phyloP scores from a whole-genome alignment of 92 coral and sea anemone species.

The Isaurus tuberculatus region DNA sequence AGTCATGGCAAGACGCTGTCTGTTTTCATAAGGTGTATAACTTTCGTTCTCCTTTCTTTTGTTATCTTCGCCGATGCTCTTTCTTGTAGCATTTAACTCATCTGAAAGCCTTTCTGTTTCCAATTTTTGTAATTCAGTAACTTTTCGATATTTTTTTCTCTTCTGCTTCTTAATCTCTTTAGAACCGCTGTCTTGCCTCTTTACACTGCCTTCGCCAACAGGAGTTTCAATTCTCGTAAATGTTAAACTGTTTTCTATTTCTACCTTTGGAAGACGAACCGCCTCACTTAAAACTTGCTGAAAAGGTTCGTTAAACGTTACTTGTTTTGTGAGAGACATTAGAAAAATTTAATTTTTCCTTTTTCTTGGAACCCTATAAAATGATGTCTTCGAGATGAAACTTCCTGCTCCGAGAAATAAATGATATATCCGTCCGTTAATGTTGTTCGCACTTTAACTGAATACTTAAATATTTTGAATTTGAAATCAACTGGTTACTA shows the following conservation, averaged over 20 bases:
- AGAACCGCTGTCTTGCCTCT: constrained; percentile 16
- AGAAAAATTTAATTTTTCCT: background rate
- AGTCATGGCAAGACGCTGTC: constrained; percentile 84
- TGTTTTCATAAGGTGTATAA: constrained; percentile 73
- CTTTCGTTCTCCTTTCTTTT: constrained; percentile 61
- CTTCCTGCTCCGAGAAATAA: background rate
- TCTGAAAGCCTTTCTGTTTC: constrained; percentile 67
- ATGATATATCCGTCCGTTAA: background rate
- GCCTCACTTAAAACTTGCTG: background rate
- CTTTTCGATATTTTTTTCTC: constrained; percentile 53
- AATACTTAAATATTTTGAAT: constrained; percentile 5
- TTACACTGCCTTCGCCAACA: background rate
- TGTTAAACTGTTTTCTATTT: background rate
- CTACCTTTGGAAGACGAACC: constrained; percentile 32
- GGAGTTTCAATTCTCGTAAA: constrained; percentile 39
- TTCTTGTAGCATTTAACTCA: constrained; percentile 69
- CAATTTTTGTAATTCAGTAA: constrained; percentile 64
- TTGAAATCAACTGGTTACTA: constrained; percentile 37
- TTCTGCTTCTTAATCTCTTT: background rate
- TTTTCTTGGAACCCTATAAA: background rate
- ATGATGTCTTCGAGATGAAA: background rate
- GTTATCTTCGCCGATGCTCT: constrained; percentile 71
- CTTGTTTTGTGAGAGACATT: constrained; percentile 39
- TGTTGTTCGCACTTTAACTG: background rate
- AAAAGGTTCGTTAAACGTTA: constrained; percentile 15